Conservation (phyloP, 2,113 vertebrate species). For the Hystrix brachyura region DNA sequence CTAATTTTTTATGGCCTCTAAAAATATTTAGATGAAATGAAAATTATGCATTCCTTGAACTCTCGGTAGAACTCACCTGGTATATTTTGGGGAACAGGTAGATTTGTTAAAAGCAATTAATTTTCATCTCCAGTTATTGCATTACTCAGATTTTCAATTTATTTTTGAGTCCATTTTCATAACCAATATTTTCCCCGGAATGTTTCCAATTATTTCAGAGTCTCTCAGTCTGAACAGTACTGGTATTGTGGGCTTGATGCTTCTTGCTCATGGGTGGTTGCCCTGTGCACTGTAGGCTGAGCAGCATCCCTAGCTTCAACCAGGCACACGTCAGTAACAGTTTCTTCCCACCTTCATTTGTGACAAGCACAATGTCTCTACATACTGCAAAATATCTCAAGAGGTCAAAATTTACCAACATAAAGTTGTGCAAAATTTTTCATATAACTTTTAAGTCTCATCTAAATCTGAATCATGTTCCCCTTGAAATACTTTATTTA, state of each 20-base stretch:
- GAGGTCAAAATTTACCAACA: background rate
- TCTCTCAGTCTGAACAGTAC: background rate
- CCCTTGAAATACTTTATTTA: background rate
- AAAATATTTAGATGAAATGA: constrained; percentile 42
- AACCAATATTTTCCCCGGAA: background rate
- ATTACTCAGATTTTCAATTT: background rate
- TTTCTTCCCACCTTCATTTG: background rate
- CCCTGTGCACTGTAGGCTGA: background rate
- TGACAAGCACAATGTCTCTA: background rate
- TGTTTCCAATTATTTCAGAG: background rate
- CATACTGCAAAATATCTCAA: background rate
- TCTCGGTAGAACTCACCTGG: background rate
- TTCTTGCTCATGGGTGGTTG: background rate
- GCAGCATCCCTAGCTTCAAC: background rate
- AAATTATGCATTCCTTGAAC: background rate
- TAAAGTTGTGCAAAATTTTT: background rate
- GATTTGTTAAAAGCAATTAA: background rate
- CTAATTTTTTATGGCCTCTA: background rate
- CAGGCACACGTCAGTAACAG: background rate
- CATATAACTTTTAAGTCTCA: background rate
- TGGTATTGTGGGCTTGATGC: background rate
- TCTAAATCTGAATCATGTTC: background rate
- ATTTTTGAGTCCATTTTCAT: background rate
- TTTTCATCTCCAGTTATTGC: background rate
- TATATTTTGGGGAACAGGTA: background rate